Conservation (phyloP, 2,797 vertebrate species). For the Typhlichthys eigenmanni region DNA sequence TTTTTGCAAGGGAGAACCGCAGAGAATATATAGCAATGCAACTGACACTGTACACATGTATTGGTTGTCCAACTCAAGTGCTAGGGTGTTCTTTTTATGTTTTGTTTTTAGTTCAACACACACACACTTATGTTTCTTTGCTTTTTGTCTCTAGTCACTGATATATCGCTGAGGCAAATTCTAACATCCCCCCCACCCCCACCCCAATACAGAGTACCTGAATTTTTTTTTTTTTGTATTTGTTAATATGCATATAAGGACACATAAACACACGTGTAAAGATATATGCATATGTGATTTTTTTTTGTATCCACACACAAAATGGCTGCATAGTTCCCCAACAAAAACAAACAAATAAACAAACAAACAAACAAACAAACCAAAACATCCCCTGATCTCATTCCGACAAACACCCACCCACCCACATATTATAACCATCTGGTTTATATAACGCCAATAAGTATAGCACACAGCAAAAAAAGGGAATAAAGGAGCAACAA, state of each 20-base stretch:
- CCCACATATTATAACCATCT: constrained; percentile 66
- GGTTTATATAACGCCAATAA: constrained; percentile 87
- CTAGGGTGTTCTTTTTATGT: constrained; percentile 79
- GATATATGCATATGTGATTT: constrained; percentile 78
- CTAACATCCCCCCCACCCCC: constrained; percentile 58
- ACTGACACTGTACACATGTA: constrained; percentile 95
- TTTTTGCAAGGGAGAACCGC: constrained; percentile 98
- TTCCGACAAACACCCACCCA: constrained; percentile 59
- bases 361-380: constrained; percentile 2
- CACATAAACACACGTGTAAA: constrained; percentile 73
- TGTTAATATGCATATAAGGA: constrained; percentile 74
- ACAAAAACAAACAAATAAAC: constrained; percentile 52
- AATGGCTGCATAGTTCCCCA: constrained; percentile 95
- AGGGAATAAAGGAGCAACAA: constrained; percentile 46
- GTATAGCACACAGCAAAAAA: constrained; percentile 86
- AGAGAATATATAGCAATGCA: constrained; percentile 93
- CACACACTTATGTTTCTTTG: constrained; percentile 80
- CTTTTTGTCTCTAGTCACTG: constrained; percentile 64
- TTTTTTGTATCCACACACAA: constrained; percentile 88
- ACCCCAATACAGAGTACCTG: constrained; percentile 82
- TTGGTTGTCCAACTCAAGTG: constrained; percentile 93
- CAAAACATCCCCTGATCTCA: constrained; percentile 47
- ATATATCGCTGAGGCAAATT: constrained; percentile 95
- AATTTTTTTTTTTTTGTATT: constrained; percentile 76
- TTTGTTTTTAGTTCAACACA: constrained; percentile 54